phyloP scores from a whole-genome alignment of 2,113 vertebrate genomes.

The Saccopteryx bilineata region DNA sequence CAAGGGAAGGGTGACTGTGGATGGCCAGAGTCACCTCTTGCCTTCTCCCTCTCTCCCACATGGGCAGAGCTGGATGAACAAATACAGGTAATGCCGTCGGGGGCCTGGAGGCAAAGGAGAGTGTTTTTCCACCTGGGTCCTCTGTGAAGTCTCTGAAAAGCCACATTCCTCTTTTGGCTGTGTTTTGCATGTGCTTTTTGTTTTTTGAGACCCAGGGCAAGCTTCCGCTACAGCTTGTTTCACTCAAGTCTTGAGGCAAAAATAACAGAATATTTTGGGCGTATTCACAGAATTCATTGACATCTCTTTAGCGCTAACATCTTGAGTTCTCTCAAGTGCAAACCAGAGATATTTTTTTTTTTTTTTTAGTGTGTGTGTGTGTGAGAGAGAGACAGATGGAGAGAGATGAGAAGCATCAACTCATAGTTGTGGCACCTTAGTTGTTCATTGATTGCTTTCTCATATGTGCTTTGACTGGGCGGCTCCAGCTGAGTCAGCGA shows the following conservation, averaged over 20 bases:
- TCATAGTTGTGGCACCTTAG: no score
- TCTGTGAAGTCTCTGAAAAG: not conserved
- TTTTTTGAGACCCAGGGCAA: constrained; percentile 49
- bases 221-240: constrained; percentile 55
- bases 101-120: not conserved
- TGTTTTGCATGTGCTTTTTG: constrained; percentile 27
- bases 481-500: no score
- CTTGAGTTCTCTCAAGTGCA: constrained; percentile 23
- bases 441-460: no score
- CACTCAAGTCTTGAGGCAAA: constrained; percentile 69
- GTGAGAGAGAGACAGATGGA: no score
- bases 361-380: no score
- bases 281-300: constrained; percentile 70
- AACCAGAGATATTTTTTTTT: not conserved
- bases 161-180: not conserved
- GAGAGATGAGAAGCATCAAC: no score
- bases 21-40: not conserved
- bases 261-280: constrained; percentile 74
- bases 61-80: not conserved
- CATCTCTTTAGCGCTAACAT: constrained; percentile 61
- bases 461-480: no score
- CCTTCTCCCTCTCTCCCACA: not conserved
- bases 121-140: not conserved
- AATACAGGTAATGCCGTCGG: not conserved
- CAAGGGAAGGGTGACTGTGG: not conserved